phyloP scores from a whole-genome alignment of 2,797 vertebrate genomes.

The Apogon hyalosoma region DNA sequence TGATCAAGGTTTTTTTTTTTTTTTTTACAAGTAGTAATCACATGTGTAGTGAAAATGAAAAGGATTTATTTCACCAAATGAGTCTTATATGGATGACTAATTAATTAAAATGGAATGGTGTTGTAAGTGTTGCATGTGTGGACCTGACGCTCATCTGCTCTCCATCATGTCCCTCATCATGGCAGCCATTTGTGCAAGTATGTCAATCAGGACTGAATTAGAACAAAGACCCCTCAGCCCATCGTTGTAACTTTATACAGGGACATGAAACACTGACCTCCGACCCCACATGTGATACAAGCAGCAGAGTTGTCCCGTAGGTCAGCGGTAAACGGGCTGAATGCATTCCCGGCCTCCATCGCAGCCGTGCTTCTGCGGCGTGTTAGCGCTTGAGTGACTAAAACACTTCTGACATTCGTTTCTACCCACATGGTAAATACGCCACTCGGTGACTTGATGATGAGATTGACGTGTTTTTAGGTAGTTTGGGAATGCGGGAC shows the following conservation, averaged over 20 bases:
- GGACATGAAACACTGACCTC: constrained; percentile 72
- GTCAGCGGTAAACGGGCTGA: constrained; percentile 56
- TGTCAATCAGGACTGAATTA: constrained; percentile 60
- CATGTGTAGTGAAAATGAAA: constrained; percentile 16
- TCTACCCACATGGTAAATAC: constrained; percentile 45
- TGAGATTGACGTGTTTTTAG: constrained; percentile 24
- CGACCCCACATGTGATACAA: constrained; percentile 70
- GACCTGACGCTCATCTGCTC: constrained; percentile 51
- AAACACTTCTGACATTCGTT: constrained; percentile 58
- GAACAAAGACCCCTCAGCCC: constrained; percentile 70
- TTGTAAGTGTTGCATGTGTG: constrained; percentile 20
- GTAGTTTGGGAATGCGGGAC: constrained; percentile 18
- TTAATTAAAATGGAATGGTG: constrained; percentile 3
- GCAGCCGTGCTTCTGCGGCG: constrained; percentile 32
- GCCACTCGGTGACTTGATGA: constrained; percentile 23
- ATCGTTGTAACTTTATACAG: constrained; percentile 71
- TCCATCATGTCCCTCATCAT: constrained; percentile 62
- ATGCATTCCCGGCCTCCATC: constrained; percentile 46
- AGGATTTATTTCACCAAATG: constrained; percentile 18
- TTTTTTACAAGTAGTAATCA: constrained; percentile 29
- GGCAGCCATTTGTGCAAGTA: constrained; percentile 50
- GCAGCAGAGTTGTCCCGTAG: constrained; percentile 68
- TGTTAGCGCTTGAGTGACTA: constrained; percentile 32
- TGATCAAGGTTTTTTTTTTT: constrained; percentile 17
- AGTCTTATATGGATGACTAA: constrained; percentile 37